Evolutionary conservation across 2,797 vertebrate genomes (phyloP), one percentile per base, ranked within the genome.

Genomic region (Erethizon dorsatum): DNA sequence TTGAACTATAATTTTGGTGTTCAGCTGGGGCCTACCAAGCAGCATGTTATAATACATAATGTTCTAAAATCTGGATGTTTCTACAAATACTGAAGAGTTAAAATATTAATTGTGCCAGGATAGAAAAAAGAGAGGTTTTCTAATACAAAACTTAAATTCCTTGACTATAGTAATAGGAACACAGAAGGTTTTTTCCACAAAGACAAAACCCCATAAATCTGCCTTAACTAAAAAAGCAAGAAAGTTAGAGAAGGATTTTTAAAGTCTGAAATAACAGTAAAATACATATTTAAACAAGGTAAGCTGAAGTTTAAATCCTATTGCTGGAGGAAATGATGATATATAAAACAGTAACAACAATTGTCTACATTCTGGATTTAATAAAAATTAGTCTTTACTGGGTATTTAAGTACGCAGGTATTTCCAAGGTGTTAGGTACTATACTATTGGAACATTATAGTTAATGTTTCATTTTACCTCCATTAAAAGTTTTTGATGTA

Each of bases 1-100:
- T 78, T 83, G 65, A 94, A 84, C n/a, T 26, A 57, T 89, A 93
- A 88, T 93, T 88, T 91, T 83, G 8, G 67, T 50, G 67, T 67
- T 82, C 47, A 77, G 2, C 37, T 83, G 17, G 9, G 6, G 14
- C 15, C 41, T 57, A 63, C 47, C 61, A 90, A 90, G 61, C 24
- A 73, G 12, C 67, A 93, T 57, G 50, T 94, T 80, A 37, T 28
- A 73, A 83, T 54, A 50, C 5, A 57, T 41, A n/a, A 45, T 50
- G 33, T 73, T 71, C 75, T 67, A 77, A 88, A 93, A 33, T 90
- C 6, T 94, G 31, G 6, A 79, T 93, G 45, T 31, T 86, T 94
- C 63, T 50, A 59, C 10, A 90, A 90, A 83, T 41, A 63, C 59
- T 41, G 52, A 88, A 50, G 52, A 83, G 31, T 69, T 87, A 88